phyloP scores from a whole-genome alignment of 2,888 invertebrate species.

The Plebejus argus region DNA sequence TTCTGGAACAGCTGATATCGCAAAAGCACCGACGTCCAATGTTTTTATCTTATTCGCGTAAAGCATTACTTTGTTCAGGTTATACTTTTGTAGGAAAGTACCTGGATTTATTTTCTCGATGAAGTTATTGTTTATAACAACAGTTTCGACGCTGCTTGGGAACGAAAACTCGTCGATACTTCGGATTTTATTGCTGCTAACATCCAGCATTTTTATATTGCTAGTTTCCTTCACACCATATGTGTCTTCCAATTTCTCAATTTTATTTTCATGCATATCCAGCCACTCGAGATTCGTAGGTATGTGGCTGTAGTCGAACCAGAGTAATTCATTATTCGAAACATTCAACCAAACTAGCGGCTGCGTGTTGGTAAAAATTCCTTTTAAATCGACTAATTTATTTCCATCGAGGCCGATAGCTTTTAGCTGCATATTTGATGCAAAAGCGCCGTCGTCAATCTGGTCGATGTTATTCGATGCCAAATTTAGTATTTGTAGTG shows the following conservation, averaged over 20 bases:
- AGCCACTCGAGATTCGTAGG: slow-evolving; percentile 89
- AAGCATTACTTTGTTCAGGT: slow-evolving; percentile 88
- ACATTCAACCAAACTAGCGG: slow-evolving; percentile 90
- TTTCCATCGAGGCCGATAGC: slow-evolving; percentile 90
- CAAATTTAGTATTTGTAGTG: slow-evolving; percentile 89
- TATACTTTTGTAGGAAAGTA: slow-evolving; percentile 85
- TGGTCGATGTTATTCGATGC: slow-evolving; percentile 89
- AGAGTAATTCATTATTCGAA: slow-evolving; percentile 87
- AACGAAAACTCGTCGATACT: slow-evolving; percentile 85
- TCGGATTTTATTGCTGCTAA: slow-evolving; percentile 86
- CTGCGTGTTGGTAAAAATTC: slow-evolving; percentile 87
- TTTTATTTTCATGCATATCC: slow-evolving; percentile 90
- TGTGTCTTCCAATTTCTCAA: slow-evolving; percentile 87
- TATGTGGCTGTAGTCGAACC: slow-evolving; percentile 91
- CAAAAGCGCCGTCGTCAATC: slow-evolving; percentile 89
- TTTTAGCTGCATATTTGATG: slow-evolving; percentile 86
- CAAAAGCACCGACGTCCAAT: slow-evolving; percentile 86
- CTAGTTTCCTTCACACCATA: slow-evolving; percentile 84
- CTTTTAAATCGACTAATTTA: slow-evolving; percentile 88
- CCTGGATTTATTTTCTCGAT: slow-evolving; percentile 86
- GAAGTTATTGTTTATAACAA: slow-evolving; percentile 87
- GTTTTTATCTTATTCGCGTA: slow-evolving; percentile 87
- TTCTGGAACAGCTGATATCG: slow-evolving; percentile 83
- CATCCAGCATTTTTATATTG: slow-evolving; percentile 88
- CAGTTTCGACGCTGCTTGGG: slow-evolving; percentile 86